Conservation (phyloP, 1,140 invertebrate genomes). For the Bactericera cockerelli region DNA sequence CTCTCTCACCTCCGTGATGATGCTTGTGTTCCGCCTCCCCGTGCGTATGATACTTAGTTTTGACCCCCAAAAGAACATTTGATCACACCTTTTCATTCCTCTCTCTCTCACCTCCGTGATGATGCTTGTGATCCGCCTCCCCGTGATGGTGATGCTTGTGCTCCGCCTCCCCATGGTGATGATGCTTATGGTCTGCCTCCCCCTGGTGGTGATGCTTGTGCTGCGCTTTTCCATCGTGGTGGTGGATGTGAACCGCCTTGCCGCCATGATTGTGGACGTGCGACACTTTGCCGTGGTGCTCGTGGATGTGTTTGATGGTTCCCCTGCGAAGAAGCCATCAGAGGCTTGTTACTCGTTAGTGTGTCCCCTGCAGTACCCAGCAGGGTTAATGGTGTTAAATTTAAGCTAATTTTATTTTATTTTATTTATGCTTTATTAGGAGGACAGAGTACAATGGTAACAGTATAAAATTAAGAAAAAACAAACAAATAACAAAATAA, state of each 20-base stretch:
- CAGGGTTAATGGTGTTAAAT: too few species aligned
- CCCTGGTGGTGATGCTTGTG: constrained; percentile 19
- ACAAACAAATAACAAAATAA: too few species aligned
- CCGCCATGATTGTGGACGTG: constrained; percentile 19
- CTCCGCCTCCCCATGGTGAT: constrained; percentile 13
- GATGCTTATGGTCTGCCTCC: constrained; percentile 16
- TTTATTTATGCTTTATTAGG: too few species aligned
- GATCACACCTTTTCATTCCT: too few species aligned
- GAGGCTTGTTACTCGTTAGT: too few species aligned
- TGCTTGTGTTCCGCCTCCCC: constrained; percentile 18
- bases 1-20: constrained; percentile 16
- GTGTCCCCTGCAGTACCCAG: too few species aligned
- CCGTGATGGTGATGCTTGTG: constrained; percentile 15
- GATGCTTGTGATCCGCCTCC: constrained; percentile 17
- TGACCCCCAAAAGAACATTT: too few species aligned
- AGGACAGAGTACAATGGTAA: too few species aligned
- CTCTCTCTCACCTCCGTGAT: constrained; percentile 16
- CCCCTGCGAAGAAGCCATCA: neutral
- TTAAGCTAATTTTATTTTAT: too few species aligned
- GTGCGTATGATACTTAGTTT: too few species aligned
- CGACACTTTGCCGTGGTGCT: constrained; percentile 17
- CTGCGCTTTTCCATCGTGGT: constrained; percentile 18
- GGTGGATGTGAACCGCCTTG: constrained; percentile 17
- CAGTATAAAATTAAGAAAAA: too few species aligned
- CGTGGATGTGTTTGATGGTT: constrained; percentile 19